Percentiles rank a stretch among this genome's conserved stretches.
These are phyloP conservation scores for Sandelia bainsii DNA, from an alignment of 2,797 vertebrate genomes.

Conservation along the genomic window DNA sequence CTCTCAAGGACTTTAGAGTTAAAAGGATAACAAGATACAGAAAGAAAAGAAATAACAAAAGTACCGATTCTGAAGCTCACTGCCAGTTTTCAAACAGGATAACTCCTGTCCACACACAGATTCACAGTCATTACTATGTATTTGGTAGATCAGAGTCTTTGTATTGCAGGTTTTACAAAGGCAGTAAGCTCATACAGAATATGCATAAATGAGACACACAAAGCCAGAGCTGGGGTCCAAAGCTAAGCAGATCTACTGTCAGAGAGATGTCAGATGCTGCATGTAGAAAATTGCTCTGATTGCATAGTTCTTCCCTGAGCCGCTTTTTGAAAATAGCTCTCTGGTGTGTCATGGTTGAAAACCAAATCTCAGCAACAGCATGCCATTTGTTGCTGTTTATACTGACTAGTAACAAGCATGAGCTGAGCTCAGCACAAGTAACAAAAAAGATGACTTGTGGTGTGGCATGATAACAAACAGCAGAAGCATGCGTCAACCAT, in stretches of 20 bases:
- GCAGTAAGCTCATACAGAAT: conserved; percentile 40
- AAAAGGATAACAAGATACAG: conserved; percentile 25
- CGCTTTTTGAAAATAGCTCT: conserved; percentile 54
- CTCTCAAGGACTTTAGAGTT: conserved; percentile 26
- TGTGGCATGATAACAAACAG: conserved; percentile 47
- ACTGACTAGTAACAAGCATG: conserved; percentile 43
- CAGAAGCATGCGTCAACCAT: conserved; percentile 22
- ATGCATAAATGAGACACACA: conserved; percentile 43
- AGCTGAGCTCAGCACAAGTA: conserved; percentile 15
- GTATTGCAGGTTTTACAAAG: conserved; percentile 46
- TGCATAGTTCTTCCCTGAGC: conserved; percentile 38
- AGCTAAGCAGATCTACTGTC: conserved; percentile 56
- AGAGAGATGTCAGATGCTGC: conserved; percentile 51
- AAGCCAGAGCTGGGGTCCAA: conserved; percentile 42
- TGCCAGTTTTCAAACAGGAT: conserved; percentile 55
- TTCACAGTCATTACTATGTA: conserved; percentile 67
- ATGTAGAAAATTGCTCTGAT: conserved; percentile 45
- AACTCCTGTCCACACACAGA: conserved; percentile 51
- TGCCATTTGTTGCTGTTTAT: conserved; percentile 64
- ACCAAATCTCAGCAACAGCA: conserved; percentile 56
- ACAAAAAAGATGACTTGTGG: conserved; percentile 46
- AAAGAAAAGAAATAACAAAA: conserved; percentile 13
- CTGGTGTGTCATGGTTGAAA: conserved; percentile 52
- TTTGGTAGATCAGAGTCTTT: conserved; percentile 60
- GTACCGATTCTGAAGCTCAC: neutral